Base-by-base conservation (phyloP, 2,113 vertebrate species). In the Carassius auratus region DNA sequence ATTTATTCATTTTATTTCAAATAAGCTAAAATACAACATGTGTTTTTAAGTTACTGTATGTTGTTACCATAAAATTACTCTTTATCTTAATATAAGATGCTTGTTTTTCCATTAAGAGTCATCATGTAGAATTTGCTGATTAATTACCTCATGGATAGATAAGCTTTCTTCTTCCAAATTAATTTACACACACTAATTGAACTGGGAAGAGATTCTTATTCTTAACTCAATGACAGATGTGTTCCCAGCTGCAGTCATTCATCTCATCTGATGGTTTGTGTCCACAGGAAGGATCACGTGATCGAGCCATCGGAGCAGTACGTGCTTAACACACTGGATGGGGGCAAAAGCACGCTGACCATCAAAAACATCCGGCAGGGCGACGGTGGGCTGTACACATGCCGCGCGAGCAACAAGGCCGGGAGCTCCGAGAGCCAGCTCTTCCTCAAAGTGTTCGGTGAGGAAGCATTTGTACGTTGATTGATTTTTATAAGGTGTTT, bases 401-500 rank as follows among this genome's bases (percentile, higher is more conserved):
- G 98, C 89, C 96, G 87, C 84, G 97, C 97, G 85, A 95, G 93
- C 89, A 99, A 98, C 90, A 99, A 99, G 91, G 97, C 97, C 0
- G 97, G 97, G 21, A 94, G 93, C 83, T 95, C 95, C 87, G 97
- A 96, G 84, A 95, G 94, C 36, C 96, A 97, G 89, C 93, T 96
- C 5, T 94, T 96, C 83, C 96, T 99, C 83, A 97, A 99, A 91
- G 98, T 99, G 91, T 99, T 99, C 83, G 97, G 98, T 99, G 95
- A 96, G 96, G 91, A 87, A 75, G 26, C 19, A 8, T 17, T 33
- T 10, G 57, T 8, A 59, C 57, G 7, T n/a, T n/a, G 8, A 61
- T 61, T 61, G 19, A 61, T 61, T 61, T 61, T n/a, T 0, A 8
- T 5, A 13, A 62, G 61, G 9, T 62, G 61, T 13, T 26, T 26